These are phyloP conservation scores for Solea solea DNA, from an alignment of 2,113 vertebrate genomes.

Conservation along the genomic window DNA sequence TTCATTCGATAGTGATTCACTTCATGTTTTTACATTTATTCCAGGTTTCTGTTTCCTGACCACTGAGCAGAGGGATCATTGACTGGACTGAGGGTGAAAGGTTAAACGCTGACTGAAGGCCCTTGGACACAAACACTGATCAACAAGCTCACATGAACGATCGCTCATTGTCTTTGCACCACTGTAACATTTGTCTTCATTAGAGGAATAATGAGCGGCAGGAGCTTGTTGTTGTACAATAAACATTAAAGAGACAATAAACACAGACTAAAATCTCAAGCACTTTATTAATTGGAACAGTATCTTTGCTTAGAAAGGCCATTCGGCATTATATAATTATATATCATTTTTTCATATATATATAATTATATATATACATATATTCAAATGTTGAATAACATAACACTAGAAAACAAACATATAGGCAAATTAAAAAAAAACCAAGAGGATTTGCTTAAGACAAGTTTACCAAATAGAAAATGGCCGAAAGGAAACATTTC, in stretches of 20 bases:
- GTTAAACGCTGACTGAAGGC: conserved; percentile 38
- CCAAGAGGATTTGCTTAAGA: conserved; percentile 71
- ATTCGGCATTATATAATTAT: conserved; percentile 85
- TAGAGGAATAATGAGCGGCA: conserved; percentile 34
- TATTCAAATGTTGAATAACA: conserved; percentile 84
- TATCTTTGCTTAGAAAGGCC: conserved; percentile 83
- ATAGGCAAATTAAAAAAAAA: conserved; percentile 71
- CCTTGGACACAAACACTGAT: conserved; percentile 38
- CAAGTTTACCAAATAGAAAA: conserved; percentile 77
- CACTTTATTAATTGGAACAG: conserved; percentile 84
- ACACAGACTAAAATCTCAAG: conserved; percentile 79
- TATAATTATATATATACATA: conserved; percentile 85
- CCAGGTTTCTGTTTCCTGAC: too few relatives aligned
- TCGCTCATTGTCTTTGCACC: conserved; percentile 25
- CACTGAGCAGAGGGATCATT: conserved; percentile 7
- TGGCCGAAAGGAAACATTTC: conserved; percentile 61
- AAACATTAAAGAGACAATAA: neutral
- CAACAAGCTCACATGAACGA: conserved; percentile 6
- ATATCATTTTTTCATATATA: conserved; percentile 82
- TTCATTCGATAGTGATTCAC: too few relatives aligned
- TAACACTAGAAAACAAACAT: conserved; percentile 76
- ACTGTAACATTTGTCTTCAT: conserved; percentile 33
- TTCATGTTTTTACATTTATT: too few relatives aligned
- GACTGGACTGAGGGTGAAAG: conserved; percentile 16
- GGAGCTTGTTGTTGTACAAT: neutral